Percentiles rank a stretch among this genome's conserved stretches.
Conservation (phyloP, 1,140 invertebrate genomes). For the Drosophila ohnishii region DNA sequence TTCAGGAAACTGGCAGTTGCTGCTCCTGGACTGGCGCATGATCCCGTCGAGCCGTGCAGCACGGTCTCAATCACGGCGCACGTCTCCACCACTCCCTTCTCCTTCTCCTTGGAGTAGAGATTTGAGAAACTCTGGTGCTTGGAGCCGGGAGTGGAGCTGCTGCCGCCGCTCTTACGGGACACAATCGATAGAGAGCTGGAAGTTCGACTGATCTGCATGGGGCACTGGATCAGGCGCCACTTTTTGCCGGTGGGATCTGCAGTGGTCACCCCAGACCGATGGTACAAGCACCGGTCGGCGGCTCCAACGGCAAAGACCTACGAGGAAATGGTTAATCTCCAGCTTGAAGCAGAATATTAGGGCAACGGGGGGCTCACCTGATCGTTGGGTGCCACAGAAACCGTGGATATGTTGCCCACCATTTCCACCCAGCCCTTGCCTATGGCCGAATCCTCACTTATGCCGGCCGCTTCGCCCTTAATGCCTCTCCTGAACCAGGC, state of each 20-base stretch:
- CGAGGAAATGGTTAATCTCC: background rate
- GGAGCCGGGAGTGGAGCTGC: slow-evolving; percentile 83
- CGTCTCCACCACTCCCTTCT: slow-evolving; percentile 77
- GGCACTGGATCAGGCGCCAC: slow-evolving; percentile 90
- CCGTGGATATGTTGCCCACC: slow-evolving; percentile 91
- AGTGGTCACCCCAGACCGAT: slow-evolving; percentile 89
- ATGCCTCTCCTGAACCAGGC: slow-evolving; percentile 96
- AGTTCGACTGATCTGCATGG: slow-evolving; percentile 90
- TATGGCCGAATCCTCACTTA: slow-evolving; percentile 88
- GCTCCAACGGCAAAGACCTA: slow-evolving; percentile 87
- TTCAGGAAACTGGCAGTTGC: slow-evolving; percentile 71
- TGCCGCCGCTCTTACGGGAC: slow-evolving; percentile 84
- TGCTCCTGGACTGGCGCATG: slow-evolving; percentile 64
- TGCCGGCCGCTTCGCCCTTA: slow-evolving; percentile 87
- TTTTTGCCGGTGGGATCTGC: slow-evolving; percentile 93
- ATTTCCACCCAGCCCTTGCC: slow-evolving; percentile 93
- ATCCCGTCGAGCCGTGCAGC: slow-evolving; percentile 85
- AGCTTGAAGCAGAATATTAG: slow-evolving; percentile 84
- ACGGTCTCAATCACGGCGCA: slow-evolving; percentile 84
- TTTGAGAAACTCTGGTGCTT: slow-evolving; percentile 82
- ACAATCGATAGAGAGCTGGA: slow-evolving; percentile 87
- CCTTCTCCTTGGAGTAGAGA: slow-evolving; percentile 78
- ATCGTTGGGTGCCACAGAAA: slow-evolving; percentile 94
- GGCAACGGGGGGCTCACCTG: slow-evolving; percentile 86
- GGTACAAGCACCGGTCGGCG: slow-evolving; percentile 89